These are phyloP conservation scores for Drymonia ruficornis DNA, from an alignment of 2,888 invertebrate species.

Conservation along the genomic window DNA sequence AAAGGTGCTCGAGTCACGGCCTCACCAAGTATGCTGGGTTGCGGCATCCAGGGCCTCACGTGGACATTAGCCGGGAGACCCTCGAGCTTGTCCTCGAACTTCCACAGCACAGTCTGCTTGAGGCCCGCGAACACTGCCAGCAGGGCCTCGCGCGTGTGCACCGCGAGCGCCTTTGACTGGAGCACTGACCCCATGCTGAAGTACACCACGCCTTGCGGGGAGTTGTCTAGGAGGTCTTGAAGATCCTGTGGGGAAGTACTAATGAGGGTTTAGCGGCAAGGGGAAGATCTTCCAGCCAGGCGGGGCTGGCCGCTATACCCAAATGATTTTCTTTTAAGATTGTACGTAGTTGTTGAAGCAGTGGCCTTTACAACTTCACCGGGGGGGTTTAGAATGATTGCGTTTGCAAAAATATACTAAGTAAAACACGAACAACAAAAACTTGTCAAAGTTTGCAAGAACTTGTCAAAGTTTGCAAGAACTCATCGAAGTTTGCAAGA, in stretches of 20 bases:
- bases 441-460: too few relatives aligned
- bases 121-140: conserved; percentile 49
- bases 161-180: conserved; percentile 43
- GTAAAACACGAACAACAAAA: too few relatives aligned
- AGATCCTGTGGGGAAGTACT: conserved; percentile 52
- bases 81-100: conserved; percentile 69
- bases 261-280: neutral
- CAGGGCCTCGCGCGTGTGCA: conserved; percentile 40
- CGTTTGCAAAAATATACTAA: too few relatives aligned
- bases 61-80: conserved; percentile 71
- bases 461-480: too few relatives aligned
- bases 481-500: too few relatives aligned
- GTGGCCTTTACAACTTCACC: too few relatives aligned
- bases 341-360: too few relatives aligned
- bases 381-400: too few relatives aligned
- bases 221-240: conserved; percentile 58
- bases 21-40: conserved; percentile 78
- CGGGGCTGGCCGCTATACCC: too few relatives aligned
- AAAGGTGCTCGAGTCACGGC: too few relatives aligned
- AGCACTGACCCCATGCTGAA: conserved; percentile 71
- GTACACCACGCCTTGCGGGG: conserved; percentile 62
- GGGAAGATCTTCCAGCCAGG: too few relatives aligned
- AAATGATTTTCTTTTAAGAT: too few relatives aligned
- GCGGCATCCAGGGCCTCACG: conserved; percentile 79
- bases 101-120: conserved; percentile 77